Base-by-base conservation (phyloP, 2,113 vertebrate genomes). In the Polypterus bichir region DNA sequence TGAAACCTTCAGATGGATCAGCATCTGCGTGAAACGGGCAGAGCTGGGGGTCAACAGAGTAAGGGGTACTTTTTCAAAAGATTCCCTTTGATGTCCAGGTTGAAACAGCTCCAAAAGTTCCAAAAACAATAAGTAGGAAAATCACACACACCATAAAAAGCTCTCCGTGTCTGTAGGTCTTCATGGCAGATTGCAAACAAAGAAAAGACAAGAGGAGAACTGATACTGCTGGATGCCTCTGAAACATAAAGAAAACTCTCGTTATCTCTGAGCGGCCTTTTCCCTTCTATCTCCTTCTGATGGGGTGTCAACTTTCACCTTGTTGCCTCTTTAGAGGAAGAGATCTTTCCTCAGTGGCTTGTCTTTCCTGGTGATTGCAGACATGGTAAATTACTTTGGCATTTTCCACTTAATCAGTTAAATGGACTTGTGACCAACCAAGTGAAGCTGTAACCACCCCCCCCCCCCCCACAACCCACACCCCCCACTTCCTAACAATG, bases 371-470 rank as follows among this genome's bases (percentile, higher is more conserved):
- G 11, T 45, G 5, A 57, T 49, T 63, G 2, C 45, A 8, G 11
- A 11, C 11, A 44, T 8, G 3, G 6, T 49, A 51, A 49, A 9
- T 9, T 65, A 48, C 54, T 68, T 48, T 7, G 52, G 49, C 9
- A 46, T 59, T 44, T 67, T 57, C 45, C 46, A 56, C 64, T 65
- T 57, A 60, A 65, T 65, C 60, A 68, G 57, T 59, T 70, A 76
- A 75, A 73, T 67, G 63, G 70, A 64, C 49, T 51, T 51, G 49
- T 51, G 49, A 49, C 59, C 49, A 60, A 61, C 27, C 63, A 66
- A 69, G 64, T 49, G 55, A 27, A 27, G 27, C 27, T 27, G 27
- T 27, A 27, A 27, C 27, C 2, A 27, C 27, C 27, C 1, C 27
- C 27, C 27, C 27, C 27, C 27, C 68, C 67, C 45, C 60, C 27